Base-by-base conservation (phyloP, 2,797 vertebrate species). In the Todus mexicanus region DNA sequence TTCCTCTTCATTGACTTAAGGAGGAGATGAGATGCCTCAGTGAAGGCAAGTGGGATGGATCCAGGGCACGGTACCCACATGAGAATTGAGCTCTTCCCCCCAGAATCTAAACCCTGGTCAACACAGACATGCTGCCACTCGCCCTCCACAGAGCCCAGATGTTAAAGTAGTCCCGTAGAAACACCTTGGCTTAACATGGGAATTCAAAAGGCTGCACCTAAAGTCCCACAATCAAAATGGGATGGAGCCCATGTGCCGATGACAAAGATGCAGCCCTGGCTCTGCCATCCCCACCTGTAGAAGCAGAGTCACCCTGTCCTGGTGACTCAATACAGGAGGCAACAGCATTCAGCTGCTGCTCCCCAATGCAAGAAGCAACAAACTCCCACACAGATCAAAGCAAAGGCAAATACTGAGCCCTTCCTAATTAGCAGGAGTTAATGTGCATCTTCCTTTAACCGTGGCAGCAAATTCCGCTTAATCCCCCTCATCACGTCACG, bases 381-480 rank as follows among this genome's bases (percentile, higher is more conserved):
- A 37, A 37, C 61, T 86, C 77, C 90, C 33, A 50, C 51, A 38
- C 23, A 48, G 59, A 90, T 65, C 60, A 78, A 80, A 68, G 51
- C 48, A 27, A 61, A 7, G 43, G 38, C n/a, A 66, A 92, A 90
- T 12, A 3, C 43, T 18, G 71, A 66, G 40, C 53, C 65, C 27
- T 68, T 86, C 57, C 88, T 7, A 72, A 19, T 89, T 89, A 94
- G 47, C 20, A 47, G 85, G 89, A 94, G 73, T 69, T 63, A n/a
- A 61, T 0, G 6, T 42, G 87, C 86, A 43, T 77, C 83, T 84
- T 81, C 68, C 77, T 69, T 61, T 37, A 69, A 74, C 42, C 9
- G 51, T 26, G 86, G 59, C 81, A 84, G 89, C 76, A 82, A 96
- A 96, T 91, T 86, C 89, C 84, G 71, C 66, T 84, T 73, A 84